Evolutionary conservation across 2,888 invertebrate genomes (phyloP), one percentile per base, ranked within the genome.

Genomic region (Stenchaetothrips biformis): DNA sequence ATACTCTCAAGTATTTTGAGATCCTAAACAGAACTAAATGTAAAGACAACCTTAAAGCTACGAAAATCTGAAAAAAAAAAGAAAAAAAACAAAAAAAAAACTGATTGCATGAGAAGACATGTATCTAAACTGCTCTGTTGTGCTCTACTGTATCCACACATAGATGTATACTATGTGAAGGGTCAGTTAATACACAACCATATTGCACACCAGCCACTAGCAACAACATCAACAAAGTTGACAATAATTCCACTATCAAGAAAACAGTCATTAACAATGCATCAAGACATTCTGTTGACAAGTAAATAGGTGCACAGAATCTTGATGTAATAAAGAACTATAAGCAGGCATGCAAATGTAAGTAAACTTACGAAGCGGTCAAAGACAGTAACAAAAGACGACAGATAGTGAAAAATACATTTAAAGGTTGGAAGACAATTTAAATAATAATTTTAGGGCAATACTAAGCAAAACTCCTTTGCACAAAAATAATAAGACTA

Each of bases 191-290:
- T 21, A 74, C 67, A 74, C 67, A 74, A 74, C 67, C 67, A 74
- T 74, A 74, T 74, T 74, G 67, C 67, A 74, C 67, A 74, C 25
- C 67, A 25, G 67, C 67, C 67, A 74, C 67, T 74, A 25, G 67
- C 67, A 11, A 74, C 11, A 74, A 21, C 25, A 11, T 74, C 67
- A 74, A 74, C 53, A 13, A 18, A 37, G 37, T 37, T 37, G 13
- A 18, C 9, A 25, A 74, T 21, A 74, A 74, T 74, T 74, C 25
- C 25, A 21, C 67, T 74, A 74, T 3, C 4, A 21, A 74, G 67
- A 74, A 74, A 74, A 74, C 67, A 21, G 67, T 74, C 25, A 25
- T 74, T 21, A 11, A 74, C 67, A 74, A 74, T 21, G 25, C 67
- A 74, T 21, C 67, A n/a, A 21, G 25, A 8, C 67, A 74, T 74